These are phyloP conservation scores for Lophura swinhoii DNA, from an alignment of 2,797 vertebrate species.

Conservation along the genomic window DNA sequence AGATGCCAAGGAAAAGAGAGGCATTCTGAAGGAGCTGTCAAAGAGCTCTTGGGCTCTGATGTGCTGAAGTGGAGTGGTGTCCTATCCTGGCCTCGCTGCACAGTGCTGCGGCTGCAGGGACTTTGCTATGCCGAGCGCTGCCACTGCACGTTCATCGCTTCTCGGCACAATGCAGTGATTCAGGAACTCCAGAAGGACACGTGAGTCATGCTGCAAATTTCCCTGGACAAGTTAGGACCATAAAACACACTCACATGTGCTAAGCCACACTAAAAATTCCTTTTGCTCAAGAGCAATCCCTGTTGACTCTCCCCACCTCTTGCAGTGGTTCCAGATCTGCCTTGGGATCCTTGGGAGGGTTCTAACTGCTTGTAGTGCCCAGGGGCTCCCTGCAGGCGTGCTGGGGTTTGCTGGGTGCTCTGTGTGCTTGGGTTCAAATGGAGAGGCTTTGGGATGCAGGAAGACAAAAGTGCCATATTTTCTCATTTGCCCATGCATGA, in stretches of 20 bases:
- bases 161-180: slow-evolving; percentile 70
- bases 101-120: neutral
- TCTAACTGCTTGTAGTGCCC: neutral
- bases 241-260: slow-evolving; percentile 42
- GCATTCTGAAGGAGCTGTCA: neutral
- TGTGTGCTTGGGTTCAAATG: neutral
- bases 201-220: slow-evolving; percentile 68
- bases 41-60: neutral
- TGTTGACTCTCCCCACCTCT: neutral
- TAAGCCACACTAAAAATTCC: neutral
- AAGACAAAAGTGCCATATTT: neutral
- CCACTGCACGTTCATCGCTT: slow-evolving; percentile 21
- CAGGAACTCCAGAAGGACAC: slow-evolving; percentile 41
- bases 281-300: neutral
- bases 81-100: neutral
- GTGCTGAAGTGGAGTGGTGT: neutral
- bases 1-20: slow-evolving; percentile 15
- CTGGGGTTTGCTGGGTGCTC: neutral
- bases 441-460: neutral
- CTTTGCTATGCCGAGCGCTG: neutral
- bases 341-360: neutral
- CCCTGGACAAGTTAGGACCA: slow-evolving; percentile 28
- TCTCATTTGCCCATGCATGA: fast-evolving
- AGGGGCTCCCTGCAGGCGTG: neutral
- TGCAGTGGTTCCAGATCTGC: neutral